Evolutionary conservation across 2,888 invertebrate species (phyloP).

Genomic region (Limnephilus lunatus): DNA sequence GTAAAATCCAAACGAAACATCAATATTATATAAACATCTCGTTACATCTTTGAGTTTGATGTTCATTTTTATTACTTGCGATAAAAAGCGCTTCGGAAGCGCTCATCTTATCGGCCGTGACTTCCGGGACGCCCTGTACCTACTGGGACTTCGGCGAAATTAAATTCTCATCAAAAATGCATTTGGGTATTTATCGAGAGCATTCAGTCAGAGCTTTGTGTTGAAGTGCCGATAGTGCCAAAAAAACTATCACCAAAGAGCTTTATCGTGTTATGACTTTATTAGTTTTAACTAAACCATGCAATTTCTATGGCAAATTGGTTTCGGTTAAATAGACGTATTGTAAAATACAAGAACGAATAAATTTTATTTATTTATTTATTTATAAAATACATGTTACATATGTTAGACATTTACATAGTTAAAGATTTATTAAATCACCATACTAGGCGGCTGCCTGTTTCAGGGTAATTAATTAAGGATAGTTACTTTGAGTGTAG

Average conservation of each 20-base stretch:
- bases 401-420: too few species aligned
- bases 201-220: slow-evolving; percentile 4
- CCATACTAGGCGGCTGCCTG: too few species aligned
- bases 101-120: slow-evolving; percentile 34
- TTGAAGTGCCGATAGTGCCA: background rate
- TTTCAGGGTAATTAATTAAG: too few species aligned
- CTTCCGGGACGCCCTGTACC: background rate
- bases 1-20: background rate
- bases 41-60: background rate
- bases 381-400: too few species aligned
- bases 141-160: slow-evolving; percentile 49
- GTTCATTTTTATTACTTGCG: slow-evolving; percentile 26
- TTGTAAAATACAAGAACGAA: too few species aligned
- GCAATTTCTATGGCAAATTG: too few species aligned
- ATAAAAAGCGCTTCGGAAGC: slow-evolving; percentile 33
- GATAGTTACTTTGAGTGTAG: too few species aligned
- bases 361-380: too few species aligned
- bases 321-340: too few species aligned
- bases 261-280: background rate
- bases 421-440: too few species aligned
- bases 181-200: slow-evolving; percentile 61
- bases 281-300: too few species aligned
- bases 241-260: background rate
- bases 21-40: background rate
- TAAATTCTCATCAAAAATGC: slow-evolving; percentile 65